Evolutionary conservation across 2,888 invertebrate genomes (phyloP).

Genomic region (Tetrapedia diversipes): DNA sequence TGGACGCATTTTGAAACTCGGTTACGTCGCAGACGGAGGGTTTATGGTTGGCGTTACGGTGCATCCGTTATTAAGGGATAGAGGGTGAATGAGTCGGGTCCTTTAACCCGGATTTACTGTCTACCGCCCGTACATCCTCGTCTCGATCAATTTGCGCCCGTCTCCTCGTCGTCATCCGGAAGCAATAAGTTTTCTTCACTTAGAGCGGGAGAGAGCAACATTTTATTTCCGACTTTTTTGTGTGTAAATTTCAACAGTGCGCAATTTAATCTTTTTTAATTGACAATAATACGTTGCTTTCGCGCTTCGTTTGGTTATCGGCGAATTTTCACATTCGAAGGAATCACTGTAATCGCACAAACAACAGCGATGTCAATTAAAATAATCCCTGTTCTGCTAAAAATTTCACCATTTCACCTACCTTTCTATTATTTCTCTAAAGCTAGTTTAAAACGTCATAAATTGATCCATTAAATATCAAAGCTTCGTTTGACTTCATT

Average conservation of each 20-base stretch:
- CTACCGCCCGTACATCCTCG: conserved; percentile 10
- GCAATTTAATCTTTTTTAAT: conserved; percentile 39
- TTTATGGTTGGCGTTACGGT: conserved; percentile 71
- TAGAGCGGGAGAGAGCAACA: background rate
- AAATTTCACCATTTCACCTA: too few relatives aligned
- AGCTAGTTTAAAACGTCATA: too few relatives aligned
- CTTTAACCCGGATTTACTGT: conserved; percentile 75
- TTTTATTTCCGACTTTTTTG: background rate
- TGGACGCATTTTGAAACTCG: background rate
- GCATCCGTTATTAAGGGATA: conserved; percentile 62
- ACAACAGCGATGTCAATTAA: too few relatives aligned
- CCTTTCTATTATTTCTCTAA: too few relatives aligned
- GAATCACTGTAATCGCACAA: conserved; percentile 17
- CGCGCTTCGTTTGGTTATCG: conserved; percentile 22
- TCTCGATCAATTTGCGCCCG: conserved; percentile 24
- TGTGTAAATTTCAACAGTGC: background rate
- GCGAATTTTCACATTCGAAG: conserved; percentile 21
- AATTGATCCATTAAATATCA: too few relatives aligned
- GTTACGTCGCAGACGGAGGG: conserved; percentile 65
- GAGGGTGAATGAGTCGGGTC: conserved; percentile 52
- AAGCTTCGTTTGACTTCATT: too few relatives aligned
- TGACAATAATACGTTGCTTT: conserved; percentile 11
- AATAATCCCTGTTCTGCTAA: too few relatives aligned
- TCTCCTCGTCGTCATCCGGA: background rate
- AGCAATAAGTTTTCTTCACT: background rate